These are phyloP conservation scores for Brotula barbata DNA, from an alignment of 2,797 vertebrate species.

Conservation along the genomic window DNA sequence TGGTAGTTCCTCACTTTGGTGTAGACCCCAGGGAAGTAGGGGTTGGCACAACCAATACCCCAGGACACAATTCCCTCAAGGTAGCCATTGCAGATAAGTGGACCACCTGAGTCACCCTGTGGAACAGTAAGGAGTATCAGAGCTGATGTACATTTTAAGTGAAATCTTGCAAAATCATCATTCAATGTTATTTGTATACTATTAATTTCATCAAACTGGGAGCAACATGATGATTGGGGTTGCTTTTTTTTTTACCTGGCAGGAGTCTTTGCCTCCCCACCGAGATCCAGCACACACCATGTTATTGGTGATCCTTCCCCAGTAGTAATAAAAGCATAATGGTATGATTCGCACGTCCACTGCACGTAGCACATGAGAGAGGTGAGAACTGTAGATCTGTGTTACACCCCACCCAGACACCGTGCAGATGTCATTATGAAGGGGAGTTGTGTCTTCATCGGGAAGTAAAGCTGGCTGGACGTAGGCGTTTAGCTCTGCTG, in stretches of 20 bases:
- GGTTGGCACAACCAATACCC: conserved; percentile 79
- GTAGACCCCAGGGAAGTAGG: conserved; percentile 79
- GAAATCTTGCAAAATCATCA: not conserved
- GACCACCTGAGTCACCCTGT: conserved; percentile 82
- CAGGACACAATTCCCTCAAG: conserved; percentile 83
- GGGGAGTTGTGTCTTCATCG: rapidly evolving
- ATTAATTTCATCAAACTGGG: no score
- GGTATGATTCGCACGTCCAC: conserved; percentile 69
- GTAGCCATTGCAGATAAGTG: conserved; percentile 71
- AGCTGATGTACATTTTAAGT: not conserved
- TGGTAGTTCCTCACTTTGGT: conserved; percentile 76
- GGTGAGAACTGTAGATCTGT: conserved; percentile 58
- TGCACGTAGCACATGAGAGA: conserved; percentile 75
- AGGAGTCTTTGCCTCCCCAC: conserved; percentile 79
- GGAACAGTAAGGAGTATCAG: conserved; percentile 7
- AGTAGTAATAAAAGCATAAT: conserved; percentile 69
- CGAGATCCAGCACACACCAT: conserved; percentile 80
- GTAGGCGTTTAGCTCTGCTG: conserved; percentile 66
- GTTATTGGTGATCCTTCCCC: conserved; percentile 67
- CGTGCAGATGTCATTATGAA: conserved; percentile 43
- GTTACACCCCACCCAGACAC: conserved; percentile 84
- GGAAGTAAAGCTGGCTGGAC: conserved; percentile 68
- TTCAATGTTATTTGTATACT: not conserved
- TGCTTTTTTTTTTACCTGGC: conserved; percentile 69
- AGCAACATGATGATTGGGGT: no score